A percentile compares a stretch with the other conserved stretches of the same genome.
phyloP scores from a whole-genome alignment of 2,113 vertebrate genomes.

The Cheirogaleus medius region DNA sequence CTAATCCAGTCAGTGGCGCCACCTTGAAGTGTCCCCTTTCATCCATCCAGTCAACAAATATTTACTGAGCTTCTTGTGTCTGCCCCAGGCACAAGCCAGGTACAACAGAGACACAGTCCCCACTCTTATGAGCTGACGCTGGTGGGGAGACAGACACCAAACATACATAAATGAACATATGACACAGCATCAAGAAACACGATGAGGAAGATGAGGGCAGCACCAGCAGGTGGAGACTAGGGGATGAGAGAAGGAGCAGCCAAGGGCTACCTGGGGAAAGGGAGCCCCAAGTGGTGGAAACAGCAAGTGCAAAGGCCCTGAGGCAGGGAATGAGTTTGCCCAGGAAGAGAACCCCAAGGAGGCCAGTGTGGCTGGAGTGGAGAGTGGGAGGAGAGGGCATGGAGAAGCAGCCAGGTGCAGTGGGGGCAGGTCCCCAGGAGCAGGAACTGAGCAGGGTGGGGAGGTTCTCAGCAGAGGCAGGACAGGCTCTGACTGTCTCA shows the following conservation, averaged over 20 bases:
- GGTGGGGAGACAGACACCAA: background rate
- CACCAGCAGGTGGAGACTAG: fast-evolving
- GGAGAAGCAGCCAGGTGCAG: too few relatives aligned
- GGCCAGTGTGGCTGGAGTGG: background rate
- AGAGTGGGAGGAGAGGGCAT: fast-evolving
- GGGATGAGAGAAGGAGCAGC: background rate
- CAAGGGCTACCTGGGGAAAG: background rate
- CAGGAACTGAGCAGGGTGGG: background rate
- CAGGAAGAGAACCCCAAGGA: background rate
- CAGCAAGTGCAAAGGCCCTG: background rate
- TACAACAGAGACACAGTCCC: background rate
- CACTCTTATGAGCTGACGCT: background rate
- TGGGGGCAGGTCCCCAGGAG: fast-evolving
- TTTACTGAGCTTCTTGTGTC: background rate
- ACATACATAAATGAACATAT: background rate
- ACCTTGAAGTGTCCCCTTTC: background rate
- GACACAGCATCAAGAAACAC: background rate
- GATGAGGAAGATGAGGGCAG: too few relatives aligned
- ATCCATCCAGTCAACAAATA: background rate
- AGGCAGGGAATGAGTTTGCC: background rate
- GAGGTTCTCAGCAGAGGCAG: background rate
- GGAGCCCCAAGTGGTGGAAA: too few relatives aligned
- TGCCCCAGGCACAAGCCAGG: background rate
- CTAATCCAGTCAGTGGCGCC: background rate
- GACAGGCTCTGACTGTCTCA: background rate